phyloP scores from a whole-genome alignment of 1,140 invertebrate genomes.

The Eupeodes corollae region DNA sequence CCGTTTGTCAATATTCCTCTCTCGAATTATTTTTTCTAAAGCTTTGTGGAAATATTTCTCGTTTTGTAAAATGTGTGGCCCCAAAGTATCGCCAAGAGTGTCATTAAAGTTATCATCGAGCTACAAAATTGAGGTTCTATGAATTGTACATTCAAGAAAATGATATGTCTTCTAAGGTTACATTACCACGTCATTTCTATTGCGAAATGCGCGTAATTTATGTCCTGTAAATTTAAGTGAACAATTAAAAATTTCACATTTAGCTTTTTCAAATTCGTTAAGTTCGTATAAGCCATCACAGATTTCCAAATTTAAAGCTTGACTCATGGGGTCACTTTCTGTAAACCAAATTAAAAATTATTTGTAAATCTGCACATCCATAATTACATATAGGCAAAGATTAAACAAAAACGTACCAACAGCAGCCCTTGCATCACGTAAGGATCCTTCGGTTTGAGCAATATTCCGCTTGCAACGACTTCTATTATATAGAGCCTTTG shows the following conservation, averaged over 20 bases:
- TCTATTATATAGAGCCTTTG: neutral
- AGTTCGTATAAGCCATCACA: constrained; percentile 23
- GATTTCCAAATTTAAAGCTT: constrained; percentile 9
- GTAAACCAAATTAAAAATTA: too few species aligned
- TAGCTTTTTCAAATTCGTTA: constrained; percentile 25
- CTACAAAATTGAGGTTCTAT: neutral
- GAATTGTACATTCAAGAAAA: neutral
- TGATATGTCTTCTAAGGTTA: neutral
- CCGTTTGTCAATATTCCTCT: constrained; percentile 1
- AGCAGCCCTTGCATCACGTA: neutral
- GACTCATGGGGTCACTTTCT: too few species aligned
- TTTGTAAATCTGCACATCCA: too few species aligned
- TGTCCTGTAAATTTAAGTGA: constrained; percentile 10
- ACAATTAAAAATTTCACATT: constrained; percentile 16
- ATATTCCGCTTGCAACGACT: neutral
- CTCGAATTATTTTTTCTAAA: constrained; percentile 7
- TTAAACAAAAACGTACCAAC: neutral
- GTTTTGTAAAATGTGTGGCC: constrained; percentile 17
- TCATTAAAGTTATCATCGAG: constrained; percentile 24
- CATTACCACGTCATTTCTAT: constrained; percentile 14
- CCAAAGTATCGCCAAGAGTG: constrained; percentile 12
- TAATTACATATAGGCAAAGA: too few species aligned
- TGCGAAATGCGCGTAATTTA: constrained; percentile 12
- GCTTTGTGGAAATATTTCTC: constrained; percentile 10
- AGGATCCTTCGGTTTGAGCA: neutral